These are phyloP conservation scores for Sminthurides aquaticus DNA, from an alignment of 2,888 invertebrate species.

Conservation along the genomic window DNA sequence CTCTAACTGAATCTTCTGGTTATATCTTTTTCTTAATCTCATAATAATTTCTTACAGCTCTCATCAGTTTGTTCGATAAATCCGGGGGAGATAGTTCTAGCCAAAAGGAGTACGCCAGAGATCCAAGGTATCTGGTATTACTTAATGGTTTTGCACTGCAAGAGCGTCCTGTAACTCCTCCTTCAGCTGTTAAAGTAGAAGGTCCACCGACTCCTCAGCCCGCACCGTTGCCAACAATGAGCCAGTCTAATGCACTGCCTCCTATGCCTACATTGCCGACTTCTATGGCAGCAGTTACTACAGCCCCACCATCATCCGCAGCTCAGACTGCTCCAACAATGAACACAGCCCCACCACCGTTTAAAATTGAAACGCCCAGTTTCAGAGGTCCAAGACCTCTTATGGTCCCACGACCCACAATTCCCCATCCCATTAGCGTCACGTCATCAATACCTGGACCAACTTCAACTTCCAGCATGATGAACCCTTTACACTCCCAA, in stretches of 20 bases:
- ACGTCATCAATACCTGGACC: background rate
- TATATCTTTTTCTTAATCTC: too few relatives aligned
- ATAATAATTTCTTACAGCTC: conserved; percentile 49
- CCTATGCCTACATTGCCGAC: conserved; percentile 18
- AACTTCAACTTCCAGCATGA: background rate
- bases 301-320: background rate
- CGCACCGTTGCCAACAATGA: background rate
- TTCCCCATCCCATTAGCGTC: background rate
- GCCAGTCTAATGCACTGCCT: conserved; percentile 9
- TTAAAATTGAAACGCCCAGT: background rate
- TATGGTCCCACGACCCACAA: background rate
- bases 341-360: conserved; percentile 7
- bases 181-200: conserved; percentile 37
- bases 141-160: conserved; percentile 55
- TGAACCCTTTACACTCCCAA: background rate
- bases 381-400: background rate
- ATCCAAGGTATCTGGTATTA: conserved; percentile 70
- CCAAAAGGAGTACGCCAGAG: conserved; percentile 85
- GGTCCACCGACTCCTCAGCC: conserved; percentile 38
- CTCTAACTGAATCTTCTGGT: too few relatives aligned
- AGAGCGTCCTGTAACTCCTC: conserved; percentile 36
- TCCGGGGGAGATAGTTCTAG: conserved; percentile 78
- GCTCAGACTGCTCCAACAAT: background rate
- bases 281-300: conserved; percentile 1
- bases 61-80: conserved; percentile 81